Percentiles rank a stretch among this genome's conserved stretches.
Evolutionary conservation across 2,888 invertebrate genomes (phyloP).

Genomic region (Tenthredo distinguenda): DNA sequence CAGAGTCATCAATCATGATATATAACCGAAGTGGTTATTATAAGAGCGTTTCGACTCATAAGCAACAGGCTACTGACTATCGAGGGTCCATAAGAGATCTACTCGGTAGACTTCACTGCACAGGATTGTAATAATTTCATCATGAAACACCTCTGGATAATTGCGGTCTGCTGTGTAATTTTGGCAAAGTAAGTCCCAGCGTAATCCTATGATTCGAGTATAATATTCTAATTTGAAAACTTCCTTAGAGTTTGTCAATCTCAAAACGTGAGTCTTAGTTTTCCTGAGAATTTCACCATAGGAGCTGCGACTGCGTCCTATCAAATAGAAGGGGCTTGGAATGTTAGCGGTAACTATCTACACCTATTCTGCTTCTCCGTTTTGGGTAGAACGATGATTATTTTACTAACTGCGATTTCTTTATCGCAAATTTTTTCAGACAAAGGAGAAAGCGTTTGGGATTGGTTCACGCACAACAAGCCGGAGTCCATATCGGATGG

Average conservation of each 20-base stretch:
- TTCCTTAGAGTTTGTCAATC: neutral
- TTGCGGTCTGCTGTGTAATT: neutral
- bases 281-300: constrained; percentile 77
- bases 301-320: constrained; percentile 80
- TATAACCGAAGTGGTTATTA: neutral
- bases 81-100: neutral
- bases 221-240: neutral
- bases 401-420: neutral
- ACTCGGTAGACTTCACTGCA: neutral
- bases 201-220: neutral
- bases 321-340: constrained; percentile 82
- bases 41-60: neutral
- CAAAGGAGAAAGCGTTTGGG: constrained; percentile 84
- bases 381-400: neutral
- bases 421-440: constrained; percentile 76
- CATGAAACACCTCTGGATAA: neutral
- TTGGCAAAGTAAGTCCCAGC: neutral
- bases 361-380: constrained; percentile 25
- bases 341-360: constrained; percentile 77
- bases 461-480: constrained; percentile 79
- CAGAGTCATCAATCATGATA: neutral
- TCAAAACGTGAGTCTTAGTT: constrained; percentile 58
- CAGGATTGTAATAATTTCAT: neutral
- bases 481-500: constrained; percentile 80
- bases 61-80: neutral